Evolutionary conservation across 2,113 vertebrate genomes (phyloP).

Genomic region (Phyllostomus discolor): DNA sequence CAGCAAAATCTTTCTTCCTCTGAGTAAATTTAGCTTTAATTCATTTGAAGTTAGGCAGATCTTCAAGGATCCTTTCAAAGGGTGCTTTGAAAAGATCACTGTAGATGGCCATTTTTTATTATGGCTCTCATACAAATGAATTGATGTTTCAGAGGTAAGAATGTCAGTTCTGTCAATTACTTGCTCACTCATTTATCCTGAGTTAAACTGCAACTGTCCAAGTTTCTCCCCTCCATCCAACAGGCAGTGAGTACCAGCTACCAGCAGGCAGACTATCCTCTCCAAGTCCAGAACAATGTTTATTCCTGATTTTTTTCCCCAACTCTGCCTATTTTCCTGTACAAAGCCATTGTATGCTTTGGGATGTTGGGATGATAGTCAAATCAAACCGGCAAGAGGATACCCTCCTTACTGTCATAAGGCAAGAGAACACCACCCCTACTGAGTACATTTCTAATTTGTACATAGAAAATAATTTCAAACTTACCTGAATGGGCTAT

Average conservation of each 20-base stretch:
- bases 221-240: neutral
- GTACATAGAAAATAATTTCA: neutral
- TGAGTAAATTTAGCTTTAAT: slow-evolving; percentile 50
- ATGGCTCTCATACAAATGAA: neutral
- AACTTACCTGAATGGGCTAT: neutral
- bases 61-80: slow-evolving; percentile 1
- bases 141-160: neutral
- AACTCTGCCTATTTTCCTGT: neutral
- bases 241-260: neutral
- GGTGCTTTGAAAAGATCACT: neutral
- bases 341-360: neutral
- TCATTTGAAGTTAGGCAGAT: neutral
- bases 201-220: neutral
- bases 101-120: neutral
- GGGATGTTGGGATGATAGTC: neutral
- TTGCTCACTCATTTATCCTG: neutral
- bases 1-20: neutral
- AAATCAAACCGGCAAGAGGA: neutral
- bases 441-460: neutral
- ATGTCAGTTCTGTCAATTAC: neutral
- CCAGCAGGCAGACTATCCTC: neutral
- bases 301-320: neutral
- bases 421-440: neutral
- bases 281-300: neutral
- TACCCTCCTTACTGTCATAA: neutral